A percentile compares a stretch with the other conserved stretches of the same genome.
Conservation (phyloP, 2,113 vertebrate species). For the Leptosomus discolor region DNA sequence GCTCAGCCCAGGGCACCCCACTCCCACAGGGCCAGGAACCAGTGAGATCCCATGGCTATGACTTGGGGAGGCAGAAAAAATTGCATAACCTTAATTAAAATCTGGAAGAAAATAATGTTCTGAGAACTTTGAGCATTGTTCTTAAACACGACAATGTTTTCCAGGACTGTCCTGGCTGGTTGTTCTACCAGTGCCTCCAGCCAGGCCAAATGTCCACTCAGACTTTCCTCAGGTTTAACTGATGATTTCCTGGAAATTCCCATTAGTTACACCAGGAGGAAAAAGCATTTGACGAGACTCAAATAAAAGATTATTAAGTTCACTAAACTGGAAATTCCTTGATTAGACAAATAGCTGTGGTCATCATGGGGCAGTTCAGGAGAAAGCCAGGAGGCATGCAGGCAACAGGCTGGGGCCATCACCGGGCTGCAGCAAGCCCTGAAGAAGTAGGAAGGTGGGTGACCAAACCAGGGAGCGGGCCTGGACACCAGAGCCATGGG, state of each 20-base stretch:
- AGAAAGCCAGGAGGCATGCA: background rate
- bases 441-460: background rate
- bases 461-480: background rate
- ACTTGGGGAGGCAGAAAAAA: background rate
- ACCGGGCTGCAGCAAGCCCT: background rate
- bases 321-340: background rate
- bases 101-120: background rate
- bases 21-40: background rate
- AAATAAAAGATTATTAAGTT: background rate
- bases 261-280: background rate
- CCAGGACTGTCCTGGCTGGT: background rate
- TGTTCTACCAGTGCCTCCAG: background rate
- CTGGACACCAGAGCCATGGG: background rate
- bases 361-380: background rate
- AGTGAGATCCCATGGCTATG: background rate
- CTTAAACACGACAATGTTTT: background rate
- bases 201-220: background rate
- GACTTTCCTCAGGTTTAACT: background rate
- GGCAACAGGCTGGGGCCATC: background rate
- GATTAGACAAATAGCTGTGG: background rate
- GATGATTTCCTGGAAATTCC: slow-evolving; percentile 31
- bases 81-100: background rate
- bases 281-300: background rate
- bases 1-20: background rate
- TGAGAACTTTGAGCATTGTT: background rate